phyloP scores from a whole-genome alignment of 2,113 vertebrate species.

The Piliocolobus tephrosceles region DNA sequence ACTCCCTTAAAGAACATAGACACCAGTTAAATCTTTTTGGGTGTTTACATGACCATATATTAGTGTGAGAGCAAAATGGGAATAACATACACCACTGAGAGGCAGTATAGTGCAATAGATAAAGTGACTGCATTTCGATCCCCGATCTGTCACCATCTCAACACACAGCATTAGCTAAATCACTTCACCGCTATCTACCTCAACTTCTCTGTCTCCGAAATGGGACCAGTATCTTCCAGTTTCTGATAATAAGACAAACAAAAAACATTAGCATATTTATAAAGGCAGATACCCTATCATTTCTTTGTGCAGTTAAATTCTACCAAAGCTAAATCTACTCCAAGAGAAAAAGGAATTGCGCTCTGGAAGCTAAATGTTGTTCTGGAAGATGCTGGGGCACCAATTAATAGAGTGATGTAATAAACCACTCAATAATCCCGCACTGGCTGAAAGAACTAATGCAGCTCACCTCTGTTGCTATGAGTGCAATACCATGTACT shows the following conservation, averaged over 20 bases:
- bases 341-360: neutral
- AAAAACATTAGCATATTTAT: neutral
- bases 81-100: constrained; percentile 65
- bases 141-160: constrained; percentile 2
- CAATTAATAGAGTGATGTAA: constrained; percentile 53
- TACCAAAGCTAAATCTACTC: neutral
- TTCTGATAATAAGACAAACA: neutral
- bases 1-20: neutral
- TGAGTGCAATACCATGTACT: constrained; percentile 39
- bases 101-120: constrained; percentile 72
- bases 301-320: neutral
- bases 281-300: neutral
- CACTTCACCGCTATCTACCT: neutral
- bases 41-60: neutral
- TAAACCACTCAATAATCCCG: constrained; percentile 23
- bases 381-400: neutral
- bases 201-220: constrained; percentile 13
- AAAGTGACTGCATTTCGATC: constrained; percentile 19
- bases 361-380: neutral
- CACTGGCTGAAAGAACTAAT: constrained; percentile 34
- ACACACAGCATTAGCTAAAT: neutral
- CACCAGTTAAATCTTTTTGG: neutral
- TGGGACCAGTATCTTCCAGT: neutral
- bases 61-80: neutral
- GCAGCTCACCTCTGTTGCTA: constrained; percentile 16